A percentile compares a stretch with the other conserved stretches of the same genome.
These are phyloP conservation scores for Oryzias dopingdopingensis DNA, from an alignment of 2,797 vertebrate genomes.

Conservation along the genomic window DNA sequence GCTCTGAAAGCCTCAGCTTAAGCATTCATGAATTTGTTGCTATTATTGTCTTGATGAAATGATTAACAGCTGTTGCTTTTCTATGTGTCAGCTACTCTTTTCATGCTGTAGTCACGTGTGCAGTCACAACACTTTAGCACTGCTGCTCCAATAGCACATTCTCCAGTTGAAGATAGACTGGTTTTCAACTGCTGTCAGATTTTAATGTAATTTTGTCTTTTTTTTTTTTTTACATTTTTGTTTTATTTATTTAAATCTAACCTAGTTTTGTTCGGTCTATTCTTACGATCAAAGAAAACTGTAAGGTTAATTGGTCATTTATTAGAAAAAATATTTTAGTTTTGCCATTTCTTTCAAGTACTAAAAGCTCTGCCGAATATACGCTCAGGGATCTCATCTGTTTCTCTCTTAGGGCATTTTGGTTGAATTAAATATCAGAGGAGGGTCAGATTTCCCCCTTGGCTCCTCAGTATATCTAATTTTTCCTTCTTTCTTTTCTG, in stretches of 20 bases:
- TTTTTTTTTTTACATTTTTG: too few species aligned
- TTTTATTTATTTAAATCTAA: too few species aligned
- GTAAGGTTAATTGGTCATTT: constrained; percentile 2
- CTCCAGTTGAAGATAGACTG: too few species aligned
- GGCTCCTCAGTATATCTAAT: constrained; percentile 47
- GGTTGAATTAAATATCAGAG: constrained; percentile 59
- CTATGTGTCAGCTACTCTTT: neutral
- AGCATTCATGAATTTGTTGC: neutral
- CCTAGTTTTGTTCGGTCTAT: constrained; percentile 5
- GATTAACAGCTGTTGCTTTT: neutral
- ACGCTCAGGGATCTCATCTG: constrained; percentile 38
- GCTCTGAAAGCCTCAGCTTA: neutral
- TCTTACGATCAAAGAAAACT: neutral
- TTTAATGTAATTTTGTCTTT: too few species aligned
- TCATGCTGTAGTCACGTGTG: neutral
- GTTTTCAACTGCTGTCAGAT: too few species aligned
- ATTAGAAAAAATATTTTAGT: constrained; percentile 39
- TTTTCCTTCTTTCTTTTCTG: constrained; percentile 16
- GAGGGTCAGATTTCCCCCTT: constrained; percentile 46
- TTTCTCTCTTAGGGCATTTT: constrained; percentile 55
- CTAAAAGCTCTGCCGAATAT: constrained; percentile 45
- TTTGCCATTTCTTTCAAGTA: constrained; percentile 36
- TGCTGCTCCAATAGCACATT: neutral
- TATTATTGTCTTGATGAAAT: neutral
- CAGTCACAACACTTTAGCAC: neutral